Base-by-base conservation (phyloP, 2,888 invertebrate species). In the Zaprionus obscuricornis region DNA sequence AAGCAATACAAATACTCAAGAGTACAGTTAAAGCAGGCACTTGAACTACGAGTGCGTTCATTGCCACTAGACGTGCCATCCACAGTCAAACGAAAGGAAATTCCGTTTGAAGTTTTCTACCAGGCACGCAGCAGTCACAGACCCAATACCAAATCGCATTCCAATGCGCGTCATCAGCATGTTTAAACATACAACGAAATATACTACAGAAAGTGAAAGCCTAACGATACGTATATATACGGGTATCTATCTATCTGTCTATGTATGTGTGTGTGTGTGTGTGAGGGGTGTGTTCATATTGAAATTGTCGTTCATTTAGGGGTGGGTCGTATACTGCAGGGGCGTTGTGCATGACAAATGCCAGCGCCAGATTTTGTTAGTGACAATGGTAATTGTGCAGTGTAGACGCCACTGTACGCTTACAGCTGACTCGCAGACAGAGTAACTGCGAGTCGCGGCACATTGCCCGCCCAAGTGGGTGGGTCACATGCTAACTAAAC, bases 21-120 rank as follows among this genome's bases (percentile, higher is more conserved):
- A n/a, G 10, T 8, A 52, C 43, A 27, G 18, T 27, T 22, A 14
- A 16, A 17, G n/a, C 42, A 29, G 6, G 18, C 18, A 13, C 31
- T 37, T 43, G n/a, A 24, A 22, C 14, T 24, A 18, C 37, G 20
- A 16, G 18, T 37, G 37, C 29, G 56, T 36, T 57, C 45, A 58
- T 31, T 47, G 20, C 34, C 47, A 13, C 36, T 27, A 37, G 18
- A 13, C n/a, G n/a, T n/a, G n/a, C n/a, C n/a, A n/a, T 62, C 26
- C 47, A 54, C 72, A 74, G 75, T 70, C 85, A 74, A 86, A 78
- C 74, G 74, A 88, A 87, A 89, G 88, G 87, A 88, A 89, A 90
- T 90, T 90, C 89, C 88, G 86, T 71, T 81, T 85, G 81, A 88
- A 85, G 82, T 84, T 84, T 88, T 70, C 10, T 40, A 82, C 57